Base-by-base conservation (phyloP, 2,888 invertebrate species). In the Mesopsocus fuscifrons region DNA sequence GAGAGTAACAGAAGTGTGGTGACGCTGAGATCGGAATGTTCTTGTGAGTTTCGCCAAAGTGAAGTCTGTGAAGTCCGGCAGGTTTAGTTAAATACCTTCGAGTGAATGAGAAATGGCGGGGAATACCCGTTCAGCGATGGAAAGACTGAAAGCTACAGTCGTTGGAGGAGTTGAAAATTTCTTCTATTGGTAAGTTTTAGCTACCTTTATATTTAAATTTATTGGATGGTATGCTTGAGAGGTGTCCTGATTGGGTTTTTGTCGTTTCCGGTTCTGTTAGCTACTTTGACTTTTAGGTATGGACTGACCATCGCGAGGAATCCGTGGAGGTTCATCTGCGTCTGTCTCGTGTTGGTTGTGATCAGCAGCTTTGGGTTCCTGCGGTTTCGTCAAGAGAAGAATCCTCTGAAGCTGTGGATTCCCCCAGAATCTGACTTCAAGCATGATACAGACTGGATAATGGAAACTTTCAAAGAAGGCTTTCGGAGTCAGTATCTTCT, bases 391-490 rank as follows among this genome's bases (percentile, higher is more conserved):
- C 72, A 75, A 56, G 81, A 82, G 60, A 78, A 74, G 54, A 74
- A 78, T 59, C 80, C 81, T 1, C 59, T 80, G 52, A 76, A 74
- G 53, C 59, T 83, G 49, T 83, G 82, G 82, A 74, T 81, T 17
- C 79, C 80, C 9, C 71, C 71, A 33, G 68, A 77, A 33, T 78
- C 79, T 0, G 69, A 74, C 46, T 82, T 78, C 55, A 67, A 70
- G 32, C 57, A 60, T 49, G 76, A 80, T 51, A 76, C 80, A 3
- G 70, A 78, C 52, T 81, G 81, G 79, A 66, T 78, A 45, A 70
- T 77, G 55, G 60, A 68, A 15, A 72, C 70, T 46, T 75, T 77
- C 57, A 69, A 73, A 45, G 70, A 68, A 41, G 74, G 71, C 8
- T 68, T 72, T 53, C 65, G 78, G 47, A 56, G 70, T 11, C 73